Conservation (phyloP, 2,113 vertebrate species). For the Laticauda colubrina region DNA sequence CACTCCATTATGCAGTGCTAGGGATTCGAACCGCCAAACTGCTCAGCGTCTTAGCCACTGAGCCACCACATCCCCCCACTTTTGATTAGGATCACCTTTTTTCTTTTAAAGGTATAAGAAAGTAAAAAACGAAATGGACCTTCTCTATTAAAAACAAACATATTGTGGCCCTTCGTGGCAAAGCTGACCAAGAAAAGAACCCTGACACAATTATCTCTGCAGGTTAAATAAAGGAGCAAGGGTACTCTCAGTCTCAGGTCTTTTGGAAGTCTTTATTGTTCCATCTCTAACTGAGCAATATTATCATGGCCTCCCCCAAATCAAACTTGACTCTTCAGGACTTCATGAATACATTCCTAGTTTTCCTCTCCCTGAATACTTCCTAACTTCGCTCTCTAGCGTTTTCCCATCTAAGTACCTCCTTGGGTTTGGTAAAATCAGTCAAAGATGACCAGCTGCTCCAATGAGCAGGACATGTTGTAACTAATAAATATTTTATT, state of each 20-base stretch:
- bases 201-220: neutral
- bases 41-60: no score
- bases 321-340: neutral
- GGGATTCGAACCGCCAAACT: no score
- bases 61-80: neutral
- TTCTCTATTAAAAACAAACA: neutral
- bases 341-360: neutral
- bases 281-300: neutral
- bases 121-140: neutral
- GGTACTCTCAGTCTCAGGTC: neutral
- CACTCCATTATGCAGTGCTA: no score
- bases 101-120: neutral
- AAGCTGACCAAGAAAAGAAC: neutral
- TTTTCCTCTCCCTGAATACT: neutral
- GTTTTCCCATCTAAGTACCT: neutral
- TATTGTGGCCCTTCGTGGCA: neutral
- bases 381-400: neutral
- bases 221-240: neutral
- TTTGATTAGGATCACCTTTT: neutral
- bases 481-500: neutral
- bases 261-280: neutral
- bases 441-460: neutral
- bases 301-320: neutral
- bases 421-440: neutral
- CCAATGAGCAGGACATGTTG: neutral